Base-by-base conservation (phyloP, 2,888 invertebrate species). In the Adineta ricciae region DNA sequence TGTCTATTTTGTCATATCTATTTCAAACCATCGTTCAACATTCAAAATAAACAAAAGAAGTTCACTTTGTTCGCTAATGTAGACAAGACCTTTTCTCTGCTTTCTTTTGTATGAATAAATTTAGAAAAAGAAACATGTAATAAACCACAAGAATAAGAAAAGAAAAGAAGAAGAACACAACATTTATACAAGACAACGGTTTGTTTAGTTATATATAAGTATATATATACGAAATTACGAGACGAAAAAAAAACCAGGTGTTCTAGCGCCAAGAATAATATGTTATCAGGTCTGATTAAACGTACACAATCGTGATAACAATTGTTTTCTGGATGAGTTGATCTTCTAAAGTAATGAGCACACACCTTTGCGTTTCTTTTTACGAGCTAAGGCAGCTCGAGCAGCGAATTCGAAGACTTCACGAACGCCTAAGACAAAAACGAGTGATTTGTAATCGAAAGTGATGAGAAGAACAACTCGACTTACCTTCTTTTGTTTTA, bases 351-450 rank as follows among this genome's bases (percentile, higher is more conserved):
- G 27, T 32, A 64, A 64, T 64, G 32, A 64, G 14, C 73, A 73
- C 21, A 2, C 21, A 41, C 38, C 16, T 73, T 41, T 73, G 9
- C 73, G 73, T 24, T 73, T 73, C 73, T 73, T 73, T n/a, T 73
- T 73, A 38, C 73, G 73, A 24, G 73, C 73, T 46, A 98, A 93
- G 89, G 98, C 97, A 89, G 98, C 97, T 90, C 96, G 93, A 87
- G 98, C 97, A 90, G 98, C 98, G 89, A 96, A 97, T 93, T 98
- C 97, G 92, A 99, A 99, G 88, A 99, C 98, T 92, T 98, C 97
- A 88, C 97, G 93, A 86, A 99, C 97, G 38, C 73, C 73, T 73
- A 38, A 73, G 19, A 24, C 7, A 8, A 46, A 46, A 46, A 46
- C 5, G 11, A 46, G n/a, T n/a, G n/a, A n/a, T n/a, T n/a, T n/a